A percentile compares a stretch with the other conserved stretches of the same genome.
phyloP scores from a whole-genome alignment of 37 sponge, comb jelly and placozoan species.

The Spongia lamella region DNA sequence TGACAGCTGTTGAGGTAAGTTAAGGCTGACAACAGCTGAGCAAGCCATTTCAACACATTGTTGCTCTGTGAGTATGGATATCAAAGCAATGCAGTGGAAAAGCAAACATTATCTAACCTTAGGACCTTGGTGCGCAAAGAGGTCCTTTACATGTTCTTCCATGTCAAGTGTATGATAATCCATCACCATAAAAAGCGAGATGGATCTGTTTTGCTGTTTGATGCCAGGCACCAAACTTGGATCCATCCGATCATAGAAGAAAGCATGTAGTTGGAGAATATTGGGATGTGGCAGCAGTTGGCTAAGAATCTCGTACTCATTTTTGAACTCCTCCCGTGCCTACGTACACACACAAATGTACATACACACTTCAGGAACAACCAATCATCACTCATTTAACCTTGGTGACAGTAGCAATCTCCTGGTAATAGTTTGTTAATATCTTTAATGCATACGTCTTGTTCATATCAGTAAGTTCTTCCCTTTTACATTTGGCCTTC shows the following conservation, averaged over 20 bases:
- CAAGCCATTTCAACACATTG: constrained; percentile 60
- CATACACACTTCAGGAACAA: not conserved
- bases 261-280: constrained; percentile 83
- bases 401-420: constrained; percentile 44
- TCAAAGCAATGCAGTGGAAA: not conserved
- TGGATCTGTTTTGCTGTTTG: constrained; percentile 19
- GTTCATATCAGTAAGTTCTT: constrained; percentile 28
- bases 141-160: constrained; percentile 38
- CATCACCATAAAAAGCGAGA: constrained; percentile 82
- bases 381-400: constrained; percentile 31
- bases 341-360: not conserved
- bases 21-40: constrained; percentile 59
- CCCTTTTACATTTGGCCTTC: constrained; percentile 46
- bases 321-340: constrained; percentile 59
- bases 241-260: constrained; percentile 80
- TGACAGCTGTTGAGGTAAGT: constrained; percentile 54
- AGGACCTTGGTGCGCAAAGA: constrained; percentile 44
- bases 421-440: constrained; percentile 52
- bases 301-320: constrained; percentile 84
- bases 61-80: constrained; percentile 18
- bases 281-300: constrained; percentile 76
- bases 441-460: constrained; percentile 76
- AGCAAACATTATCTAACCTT: constrained; percentile 41
- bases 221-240: constrained; percentile 34
- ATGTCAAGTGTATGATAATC: constrained; percentile 58